Base-by-base conservation (phyloP, 2,113 vertebrate genomes). In the Dasyornis broadbenti region DNA sequence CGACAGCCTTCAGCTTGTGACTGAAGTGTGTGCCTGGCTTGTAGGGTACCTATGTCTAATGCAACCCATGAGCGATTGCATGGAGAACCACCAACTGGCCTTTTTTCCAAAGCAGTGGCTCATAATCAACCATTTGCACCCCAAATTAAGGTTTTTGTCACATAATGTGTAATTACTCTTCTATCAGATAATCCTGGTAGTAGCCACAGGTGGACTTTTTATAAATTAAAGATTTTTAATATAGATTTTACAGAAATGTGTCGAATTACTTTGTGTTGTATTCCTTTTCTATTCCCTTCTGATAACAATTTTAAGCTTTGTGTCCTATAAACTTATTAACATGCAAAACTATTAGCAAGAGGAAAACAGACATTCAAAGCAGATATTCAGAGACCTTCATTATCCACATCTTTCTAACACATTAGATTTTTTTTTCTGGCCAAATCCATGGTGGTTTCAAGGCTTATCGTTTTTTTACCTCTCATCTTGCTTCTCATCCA, bases 1-100 rank as follows among this genome's bases (percentile, higher is more conserved):
- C 0, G 1, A 7, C 9, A 54, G 5, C 22, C 30, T 76, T 53
- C 37, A 53, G 30, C 12, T 73, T 0, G 0, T 49, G 10, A 13
- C 39, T 50, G n/a, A 40, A 19, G 17, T 21, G 13, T 39, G 20
- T 53, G n/a, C 15, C 21, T 82, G 59, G 53, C 8, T 39, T 64
- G 24, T 81, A 84, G 15, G 9, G 45, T 84, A 17, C 19, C 13
- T 69, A 0, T 47, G 31, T 30, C 26, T 68, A 10, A 28, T 26
- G 31, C 22, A 68, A 9, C 14, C 26, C 11, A 4, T 13, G n/a
- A 52, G 45, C 13, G 10, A 6, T 27, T 78, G 59, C 14, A 24
- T 18, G 21, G 27, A 92, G 19, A 78, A 10, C 2, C 31, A 63
- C 4, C 35, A 90, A 0, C 2, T 31, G 42, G 13, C 45, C 10